Base-by-base conservation (phyloP, 2,113 vertebrate genomes). In the Hydrolagus affinis region DNA sequence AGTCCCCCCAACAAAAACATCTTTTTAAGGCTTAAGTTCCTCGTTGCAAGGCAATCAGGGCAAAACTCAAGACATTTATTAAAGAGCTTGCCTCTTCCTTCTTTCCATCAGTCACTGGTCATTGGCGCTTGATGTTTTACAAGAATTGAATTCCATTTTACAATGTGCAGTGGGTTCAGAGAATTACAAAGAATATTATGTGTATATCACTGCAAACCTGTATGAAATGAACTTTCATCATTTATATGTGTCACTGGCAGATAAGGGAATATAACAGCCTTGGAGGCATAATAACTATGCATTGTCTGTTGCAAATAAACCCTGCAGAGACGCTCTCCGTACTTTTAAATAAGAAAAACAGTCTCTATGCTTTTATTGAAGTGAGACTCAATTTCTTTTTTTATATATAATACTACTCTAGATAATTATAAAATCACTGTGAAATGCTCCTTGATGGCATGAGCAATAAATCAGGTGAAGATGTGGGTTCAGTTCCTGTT, bases 171-270 rank as follows among this genome's bases (percentile, higher is more conserved):
- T 66, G 25, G 15, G 59, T 32, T 66, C 62, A 11, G 17, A 66
- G 25, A 66, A 30, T 66, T 68, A 66, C 25, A 28, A 83, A 83
- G 78, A 68, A 25, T 21, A 59, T 64, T 28, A 80, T 64, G 15
- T 80, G 23, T 76, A 76, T 11, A 76, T 23, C 23, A 80, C 23
- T 28, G 77, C 23, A 80, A 80, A 80, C 14, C 77, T 30, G 59
- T 64, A 62, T 80, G 60, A 80, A 30, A 64, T 80, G 77, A 62
- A 66, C 59, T 80, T 62, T 78, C 57, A 60, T 60, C 57, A 78
- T 78, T 80, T 80, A 80, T 60, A 80, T 80, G 59, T 80, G 77
- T 80, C 77, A 80, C 77, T 28, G 59, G 59, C 23, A 80, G 77
- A 80, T 64, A 80, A 19, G 59, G 59, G 59, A 80, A 64, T 28